phyloP scores from a whole-genome alignment of 2,797 vertebrate genomes.

The Botia kubotai region DNA sequence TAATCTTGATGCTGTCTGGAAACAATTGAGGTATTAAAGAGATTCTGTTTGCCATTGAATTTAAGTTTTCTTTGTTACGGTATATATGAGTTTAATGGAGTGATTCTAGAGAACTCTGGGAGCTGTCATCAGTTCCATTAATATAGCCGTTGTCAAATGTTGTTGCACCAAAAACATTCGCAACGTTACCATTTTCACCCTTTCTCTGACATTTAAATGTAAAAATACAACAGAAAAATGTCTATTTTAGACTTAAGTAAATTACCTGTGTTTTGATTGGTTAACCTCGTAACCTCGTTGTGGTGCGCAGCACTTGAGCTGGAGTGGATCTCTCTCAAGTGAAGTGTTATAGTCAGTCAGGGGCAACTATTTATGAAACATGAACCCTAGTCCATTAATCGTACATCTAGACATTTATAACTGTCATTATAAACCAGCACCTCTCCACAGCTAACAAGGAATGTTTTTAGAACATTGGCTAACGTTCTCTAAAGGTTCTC shows the following conservation, averaged over 20 bases:
- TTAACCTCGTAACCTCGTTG: neutral
- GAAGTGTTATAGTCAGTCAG: constrained; percentile 50
- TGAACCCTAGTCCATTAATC: constrained; percentile 61
- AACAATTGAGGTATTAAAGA: neutral
- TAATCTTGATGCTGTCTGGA: neutral
- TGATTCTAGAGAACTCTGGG: neutral
- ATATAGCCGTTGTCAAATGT: neutral
- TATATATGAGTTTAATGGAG: neutral
- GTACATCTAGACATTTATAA: constrained; percentile 47
- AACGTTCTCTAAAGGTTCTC: too few relatives aligned
- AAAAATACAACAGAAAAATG: neutral
- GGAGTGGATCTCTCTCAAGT: constrained; percentile 42
- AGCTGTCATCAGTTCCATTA: neutral
- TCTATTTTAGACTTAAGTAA: neutral
- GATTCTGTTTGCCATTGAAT: neutral
- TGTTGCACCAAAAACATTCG: neutral
- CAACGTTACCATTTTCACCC: neutral
- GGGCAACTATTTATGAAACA: constrained; percentile 60
- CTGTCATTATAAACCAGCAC: constrained; percentile 54
- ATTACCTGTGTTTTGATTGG: neutral
- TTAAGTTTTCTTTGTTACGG: neutral
- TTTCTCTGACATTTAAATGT: too few relatives aligned
- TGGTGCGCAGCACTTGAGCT: constrained; percentile 19
- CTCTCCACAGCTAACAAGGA: neutral
- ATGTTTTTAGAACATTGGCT: too few relatives aligned